Evolutionary conservation across 2,113 vertebrate genomes (phyloP), one percentile per base, ranked within the genome.

Genomic region (Terrapene triunguis): DNA sequence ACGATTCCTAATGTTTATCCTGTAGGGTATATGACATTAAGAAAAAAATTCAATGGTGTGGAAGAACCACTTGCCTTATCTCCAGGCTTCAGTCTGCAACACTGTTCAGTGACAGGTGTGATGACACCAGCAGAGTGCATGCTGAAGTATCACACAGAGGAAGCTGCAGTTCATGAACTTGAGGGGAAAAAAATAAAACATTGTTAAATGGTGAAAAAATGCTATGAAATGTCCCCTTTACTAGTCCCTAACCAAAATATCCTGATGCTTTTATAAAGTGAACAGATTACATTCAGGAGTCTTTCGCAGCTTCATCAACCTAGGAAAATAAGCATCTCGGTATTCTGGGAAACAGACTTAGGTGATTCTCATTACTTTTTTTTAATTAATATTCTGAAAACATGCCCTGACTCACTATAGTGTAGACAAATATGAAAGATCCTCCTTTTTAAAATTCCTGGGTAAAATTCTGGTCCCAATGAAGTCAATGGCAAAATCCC

Each of bases 51-150:
- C 96, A 97, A 92, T 80, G 90, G 87, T 97, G 96, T 95, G 95
- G 96, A 97, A 97, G 96, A 97, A 96, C 94, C 97, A 97, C 95
- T 96, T 96, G 96, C 96, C 96, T 97, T 97, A 97, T 95, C 90
- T 96, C 95, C 96, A 97, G 96, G 97, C 93, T 96, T 97, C 96
- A 96, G 87, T 97, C 93, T 97, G 96, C 96, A 97, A 96, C 95
- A 97, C 88, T 97, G 96, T 96, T 95, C 96, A 97, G 96, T 96
- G 96, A 97, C 93, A 93, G 87, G 96, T 96, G 96, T 96, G 96
- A 94, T 97, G 96, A 97, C 94, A 97, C 93, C 96, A 97, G 95
- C 82, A 97, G 94, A 96, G 89, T 95, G 92, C 89, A 97, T 95
- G 97, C 87, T 96, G 94, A 96, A 97, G 96, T 96, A 97, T 90